A percentile compares a stretch with the other conserved stretches of the same genome.
Evolutionary conservation across 2,113 vertebrate species (phyloP).

Genomic region (Leptocoma aspasia): DNA sequence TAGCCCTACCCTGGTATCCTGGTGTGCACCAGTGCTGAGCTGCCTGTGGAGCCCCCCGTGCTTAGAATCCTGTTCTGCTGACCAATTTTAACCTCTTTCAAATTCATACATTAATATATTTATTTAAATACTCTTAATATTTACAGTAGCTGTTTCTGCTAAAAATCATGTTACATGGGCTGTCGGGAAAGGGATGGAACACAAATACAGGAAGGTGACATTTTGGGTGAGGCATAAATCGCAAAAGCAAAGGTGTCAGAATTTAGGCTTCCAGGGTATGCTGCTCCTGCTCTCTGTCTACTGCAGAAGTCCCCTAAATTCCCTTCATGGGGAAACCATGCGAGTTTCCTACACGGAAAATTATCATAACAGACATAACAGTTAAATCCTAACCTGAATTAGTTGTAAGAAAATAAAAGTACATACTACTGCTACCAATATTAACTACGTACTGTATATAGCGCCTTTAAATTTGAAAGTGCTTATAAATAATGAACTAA

Average conservation of each 20-base stretch:
- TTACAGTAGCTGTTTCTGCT: constrained; percentile 33
- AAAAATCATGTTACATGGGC: not conserved
- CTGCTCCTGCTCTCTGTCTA: not conserved
- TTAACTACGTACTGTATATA: constrained; percentile 15
- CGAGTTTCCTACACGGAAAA: constrained; percentile 43
- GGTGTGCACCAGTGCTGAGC: not conserved
- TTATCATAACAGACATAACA: not conserved
- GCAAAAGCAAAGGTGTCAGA: not conserved
- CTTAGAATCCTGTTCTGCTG: not conserved
- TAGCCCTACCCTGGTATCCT: not conserved
- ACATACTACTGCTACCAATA: not conserved
- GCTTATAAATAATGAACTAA: constrained; percentile 41
- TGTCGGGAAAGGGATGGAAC: not conserved
- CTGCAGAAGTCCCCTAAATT: constrained; percentile 1
- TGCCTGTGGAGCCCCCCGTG: not conserved
- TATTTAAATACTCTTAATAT: constrained; percentile 51
- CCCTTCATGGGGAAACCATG: constrained; percentile 14
- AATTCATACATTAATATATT: not conserved
- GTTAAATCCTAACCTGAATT: constrained; percentile 34
- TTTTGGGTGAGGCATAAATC: not conserved
- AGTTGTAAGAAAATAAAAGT: constrained; percentile 44
- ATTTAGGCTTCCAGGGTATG: not conserved
- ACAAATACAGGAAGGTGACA: not conserved
- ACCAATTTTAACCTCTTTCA: not conserved
- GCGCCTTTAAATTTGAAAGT: constrained; percentile 52